Evolutionary conservation across 2,113 vertebrate genomes (phyloP), one percentile per base, ranked within the genome.

Genomic region (Hypomesus transpacificus): DNA sequence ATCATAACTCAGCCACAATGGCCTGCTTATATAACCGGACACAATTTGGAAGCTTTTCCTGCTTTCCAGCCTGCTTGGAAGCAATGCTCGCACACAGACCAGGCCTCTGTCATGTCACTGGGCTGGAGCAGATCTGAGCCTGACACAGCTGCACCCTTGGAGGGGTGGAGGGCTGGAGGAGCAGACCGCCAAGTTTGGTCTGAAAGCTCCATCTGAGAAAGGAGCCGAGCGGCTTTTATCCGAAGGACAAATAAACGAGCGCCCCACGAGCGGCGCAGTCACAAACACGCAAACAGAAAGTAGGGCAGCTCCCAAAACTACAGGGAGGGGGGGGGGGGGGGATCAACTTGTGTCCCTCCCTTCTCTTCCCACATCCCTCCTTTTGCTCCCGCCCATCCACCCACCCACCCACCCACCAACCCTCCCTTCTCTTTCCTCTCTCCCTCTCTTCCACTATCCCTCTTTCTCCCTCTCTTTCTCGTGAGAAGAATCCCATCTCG

Each of bases 1-100:
- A 66, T 75, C 76, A 59, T 74, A 31, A 74, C 39, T 9, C 66
- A 14, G 3, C 60, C 70, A 84, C 80, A 82, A 82, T 84, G 72
- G 76, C 72, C 39, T 8, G 39, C 39, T 46, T 46, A 46, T 46
- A 46, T 46, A 46, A 46, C 39, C 39, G 39, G 39, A 46, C 39
- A 46, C 39, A 46, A 46, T 46, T 46, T 46, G 39, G 39, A 46
- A 46, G 39, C 39, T 46, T 46, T 46, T 46, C 39, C 39, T 46
- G 39, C 7, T 8, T 34, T 34, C 31, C 31, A 7, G 31, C 39
- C 39, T 46, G 39, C 39, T 46, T 46, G 39, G 39, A 46, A 13
- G 39, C 39, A 2, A 7, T 7, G 9, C 39, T 46, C 39, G 7
- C 39, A 46, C 39, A 46, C 39, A 46, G 39, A 9, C 4, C 39